Percentiles rank a stretch among this genome's conserved stretches.
Conservation (phyloP, 2,797 vertebrate species). For the Neostethus bicornis region DNA sequence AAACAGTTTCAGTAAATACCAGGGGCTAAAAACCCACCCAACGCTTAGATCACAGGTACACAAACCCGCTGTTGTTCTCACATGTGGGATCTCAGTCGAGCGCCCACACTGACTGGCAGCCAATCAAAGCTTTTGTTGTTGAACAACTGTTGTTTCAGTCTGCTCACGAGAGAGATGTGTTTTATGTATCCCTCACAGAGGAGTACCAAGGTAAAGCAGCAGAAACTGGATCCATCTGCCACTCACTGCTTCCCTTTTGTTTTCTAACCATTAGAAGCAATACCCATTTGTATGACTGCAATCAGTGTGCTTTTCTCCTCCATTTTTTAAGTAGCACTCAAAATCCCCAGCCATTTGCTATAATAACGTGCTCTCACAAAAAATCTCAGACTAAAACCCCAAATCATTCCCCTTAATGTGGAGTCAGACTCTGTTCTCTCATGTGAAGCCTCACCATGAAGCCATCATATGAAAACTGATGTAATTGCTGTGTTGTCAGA, state of each 20-base stretch:
- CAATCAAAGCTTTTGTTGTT: conserved; percentile 8
- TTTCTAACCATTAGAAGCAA: conserved; percentile 52
- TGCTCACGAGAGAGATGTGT: conserved; percentile 18
- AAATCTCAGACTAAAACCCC: conserved; percentile 51
- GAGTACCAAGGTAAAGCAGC: conserved; percentile 20
- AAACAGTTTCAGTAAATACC: too few relatives aligned
- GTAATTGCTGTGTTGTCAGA: conserved; percentile 59
- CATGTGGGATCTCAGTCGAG: conserved; percentile 13
- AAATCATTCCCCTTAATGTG: conserved; percentile 52
- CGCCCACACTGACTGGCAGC: conserved; percentile 1
- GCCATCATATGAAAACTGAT: conserved; percentile 60
- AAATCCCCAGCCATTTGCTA: conserved; percentile 53
- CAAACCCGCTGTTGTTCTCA: conserved; percentile 50
- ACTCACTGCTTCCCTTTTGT: conserved; percentile 42
- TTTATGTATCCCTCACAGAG: conserved; percentile 32
- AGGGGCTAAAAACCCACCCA: too few relatives aligned
- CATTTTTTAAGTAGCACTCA: conserved; percentile 35
- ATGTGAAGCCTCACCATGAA: conserved; percentile 30
- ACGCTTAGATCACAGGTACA: conserved; percentile 39
- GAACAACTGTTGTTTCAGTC: conserved; percentile 35
- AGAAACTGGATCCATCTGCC: conserved; percentile 35
- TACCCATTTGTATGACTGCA: conserved; percentile 42
- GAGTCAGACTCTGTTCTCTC: conserved; percentile 31
- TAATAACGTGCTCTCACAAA: conserved; percentile 59
- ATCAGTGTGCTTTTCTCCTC: conserved; percentile 18